phyloP scores from a whole-genome alignment of 1,140 invertebrate genomes.

The Camponotus vicinus region DNA sequence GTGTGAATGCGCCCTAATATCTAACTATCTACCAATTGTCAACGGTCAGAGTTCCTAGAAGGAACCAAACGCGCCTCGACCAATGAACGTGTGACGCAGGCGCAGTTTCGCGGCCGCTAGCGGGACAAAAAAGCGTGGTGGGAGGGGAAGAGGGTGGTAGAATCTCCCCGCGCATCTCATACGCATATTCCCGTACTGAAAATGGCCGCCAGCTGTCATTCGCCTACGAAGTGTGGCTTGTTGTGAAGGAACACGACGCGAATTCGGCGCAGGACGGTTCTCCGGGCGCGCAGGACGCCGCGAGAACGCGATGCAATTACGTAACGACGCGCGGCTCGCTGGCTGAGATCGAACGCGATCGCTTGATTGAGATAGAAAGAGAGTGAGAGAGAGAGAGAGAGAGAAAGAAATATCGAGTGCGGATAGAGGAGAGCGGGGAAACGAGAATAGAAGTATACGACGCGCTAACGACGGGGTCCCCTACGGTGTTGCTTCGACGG shows the following conservation, averaged over 20 bases:
- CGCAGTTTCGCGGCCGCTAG: slow-evolving; percentile 67
- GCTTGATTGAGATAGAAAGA: slow-evolving; percentile 12
- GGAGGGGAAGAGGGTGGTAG: slow-evolving; percentile 15
- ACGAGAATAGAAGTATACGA: slow-evolving; percentile 10
- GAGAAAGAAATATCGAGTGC: not conserved
- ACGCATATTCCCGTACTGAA: slow-evolving; percentile 80
- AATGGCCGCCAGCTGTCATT: slow-evolving; percentile 83
- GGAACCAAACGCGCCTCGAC: not conserved
- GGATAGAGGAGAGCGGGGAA: slow-evolving; percentile 12
- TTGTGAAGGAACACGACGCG: slow-evolving; percentile 71
- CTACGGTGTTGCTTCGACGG: slow-evolving; percentile 46
- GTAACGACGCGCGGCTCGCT: slow-evolving; percentile 67
- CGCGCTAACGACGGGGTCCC: slow-evolving; percentile 3
- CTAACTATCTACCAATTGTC: too few species aligned
- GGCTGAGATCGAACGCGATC: slow-evolving; percentile 45
- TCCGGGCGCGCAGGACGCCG: not conserved
- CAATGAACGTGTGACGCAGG: slow-evolving; percentile 57
- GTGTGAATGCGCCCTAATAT: too few species aligned
- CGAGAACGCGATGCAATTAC: slow-evolving; percentile 73
- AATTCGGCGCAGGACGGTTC: slow-evolving; percentile 39
- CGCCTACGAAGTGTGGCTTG: slow-evolving; percentile 72
- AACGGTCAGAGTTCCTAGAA: too few species aligned
- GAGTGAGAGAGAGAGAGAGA: not conserved
- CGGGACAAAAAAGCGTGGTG: not conserved
- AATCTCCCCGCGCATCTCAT: slow-evolving; percentile 78